Base-by-base conservation (phyloP, 2,888 invertebrate species). In the Odontocolon sp. region DNA sequence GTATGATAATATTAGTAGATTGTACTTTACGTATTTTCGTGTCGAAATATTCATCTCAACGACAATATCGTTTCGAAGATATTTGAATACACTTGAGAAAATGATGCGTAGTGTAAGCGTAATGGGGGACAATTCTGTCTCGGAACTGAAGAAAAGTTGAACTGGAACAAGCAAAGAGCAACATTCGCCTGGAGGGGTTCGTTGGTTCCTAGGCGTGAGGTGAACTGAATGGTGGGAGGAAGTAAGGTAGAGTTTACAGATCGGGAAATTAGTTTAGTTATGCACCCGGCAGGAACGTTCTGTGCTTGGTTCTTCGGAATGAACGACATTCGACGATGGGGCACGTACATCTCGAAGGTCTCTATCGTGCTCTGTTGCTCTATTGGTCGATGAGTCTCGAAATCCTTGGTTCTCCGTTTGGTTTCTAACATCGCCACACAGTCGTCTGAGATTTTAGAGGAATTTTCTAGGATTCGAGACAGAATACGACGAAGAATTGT, bases 201-300 rank as follows among this genome's bases (percentile, higher is more conserved):
- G 26, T 33, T 56, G 71, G 36, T 50, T 38, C 23, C 14, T 23
- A n/a, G 64, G 26, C n/a, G 59, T 26, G 42, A 42, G 70, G 59
- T 40, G 54, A 47, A 77, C 77, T 69, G 79, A 26, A 50, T 40
- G 63, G 21, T 31, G 42, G 50, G 70, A 59, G 50, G 47, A 61
- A 47, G 47, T 68, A 82, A 83, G 84, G 83, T 86, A 84, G 88
- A 85, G 88, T 84, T 84, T 84, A 81, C 57, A 78, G 73, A 80
- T 78, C 76, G 59, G 84, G 81, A 87, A 88, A 88, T 88, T 88
- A 88, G 88, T 88, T 88, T 88, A 87, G 88, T 88, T 88, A 88
- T 87, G 86, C 86, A 83, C 81, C 83, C 78, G 85, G 85, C 88
- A 88, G 87, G 87, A 82, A 87, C 85, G 83, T 84, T 80, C 82